phyloP scores from a whole-genome alignment of 1,140 invertebrate species.

The Agrypnia vestita region DNA sequence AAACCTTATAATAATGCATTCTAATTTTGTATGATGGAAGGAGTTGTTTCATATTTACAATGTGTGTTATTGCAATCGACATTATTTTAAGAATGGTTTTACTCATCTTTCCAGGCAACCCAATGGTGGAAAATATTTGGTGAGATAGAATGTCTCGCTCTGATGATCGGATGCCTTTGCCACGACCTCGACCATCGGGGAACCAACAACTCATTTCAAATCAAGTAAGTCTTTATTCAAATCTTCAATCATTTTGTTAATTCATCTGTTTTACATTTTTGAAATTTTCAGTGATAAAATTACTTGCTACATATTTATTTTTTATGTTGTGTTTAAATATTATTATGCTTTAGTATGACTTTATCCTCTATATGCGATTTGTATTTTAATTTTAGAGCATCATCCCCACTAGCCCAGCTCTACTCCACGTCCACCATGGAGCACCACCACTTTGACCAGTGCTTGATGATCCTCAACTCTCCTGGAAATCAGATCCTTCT shows the following conservation, averaged over 20 bases:
- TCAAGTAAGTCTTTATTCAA: constrained; percentile 82
- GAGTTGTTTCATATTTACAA: too few species aligned
- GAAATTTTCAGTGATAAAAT: neutral
- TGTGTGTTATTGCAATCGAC: too few species aligned
- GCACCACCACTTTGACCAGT: constrained; percentile 98
- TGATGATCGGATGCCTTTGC: constrained; percentile 96
- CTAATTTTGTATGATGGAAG: too few species aligned
- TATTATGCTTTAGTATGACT: too few species aligned
- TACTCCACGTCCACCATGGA: constrained; percentile 98
- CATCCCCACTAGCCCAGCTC: constrained; percentile 91
- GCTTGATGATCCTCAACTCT: constrained; percentile 95
- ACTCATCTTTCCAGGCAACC: constrained; percentile 83
- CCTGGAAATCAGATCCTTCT: constrained; percentile 94
- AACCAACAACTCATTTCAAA: constrained; percentile 98
- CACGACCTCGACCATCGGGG: constrained; percentile 97
- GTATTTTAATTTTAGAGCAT: constrained; percentile 78
- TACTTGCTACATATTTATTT: constrained; percentile 43
- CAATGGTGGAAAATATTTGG: constrained; percentile 95
- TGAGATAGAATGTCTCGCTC: constrained; percentile 92
- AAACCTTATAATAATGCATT: too few species aligned
- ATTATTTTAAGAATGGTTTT: too few species aligned
- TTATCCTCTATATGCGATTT: too few species aligned
- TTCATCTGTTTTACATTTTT: neutral
- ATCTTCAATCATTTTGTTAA: neutral
- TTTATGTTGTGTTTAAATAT: neutral